phyloP scores from a whole-genome alignment of 2,888 invertebrate genomes.

The Julus scanicus region DNA sequence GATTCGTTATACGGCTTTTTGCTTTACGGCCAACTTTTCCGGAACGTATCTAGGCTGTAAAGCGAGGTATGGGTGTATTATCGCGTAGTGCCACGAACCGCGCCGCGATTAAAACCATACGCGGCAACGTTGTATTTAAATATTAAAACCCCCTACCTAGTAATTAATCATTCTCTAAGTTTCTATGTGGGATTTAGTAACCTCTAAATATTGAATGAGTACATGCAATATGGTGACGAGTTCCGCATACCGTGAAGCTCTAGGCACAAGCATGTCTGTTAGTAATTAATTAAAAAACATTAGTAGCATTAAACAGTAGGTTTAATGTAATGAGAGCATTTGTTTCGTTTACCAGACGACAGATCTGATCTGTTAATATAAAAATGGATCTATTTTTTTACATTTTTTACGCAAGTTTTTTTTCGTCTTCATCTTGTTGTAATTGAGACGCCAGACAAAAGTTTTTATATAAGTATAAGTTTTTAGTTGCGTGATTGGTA shows the following conservation, averaged over 20 bases:
- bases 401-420: no score
- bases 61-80: no score
- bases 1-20: no score
- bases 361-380: slow-evolving; percentile 16
- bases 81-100: neutral
- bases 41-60: no score
- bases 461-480: no score
- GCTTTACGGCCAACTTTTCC: no score
- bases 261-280: neutral
- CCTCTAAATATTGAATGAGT: slow-evolving; percentile 40
- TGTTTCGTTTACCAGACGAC: slow-evolving; percentile 21
- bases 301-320: neutral
- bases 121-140: neutral
- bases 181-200: slow-evolving; percentile 3
- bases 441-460: neutral
- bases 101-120: neutral
- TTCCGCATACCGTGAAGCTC: neutral
- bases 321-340: slow-evolving; percentile 43
- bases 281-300: slow-evolving; percentile 45
- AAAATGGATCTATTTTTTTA: neutral
- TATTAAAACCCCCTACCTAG: neutral
- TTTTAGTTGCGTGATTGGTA: slow-evolving; percentile 5
- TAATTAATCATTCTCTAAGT: slow-evolving; percentile 37
- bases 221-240: neutral
- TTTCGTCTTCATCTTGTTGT: no score